phyloP scores from a whole-genome alignment of 2,888 invertebrate genomes.

The Panzeria rudis region DNA sequence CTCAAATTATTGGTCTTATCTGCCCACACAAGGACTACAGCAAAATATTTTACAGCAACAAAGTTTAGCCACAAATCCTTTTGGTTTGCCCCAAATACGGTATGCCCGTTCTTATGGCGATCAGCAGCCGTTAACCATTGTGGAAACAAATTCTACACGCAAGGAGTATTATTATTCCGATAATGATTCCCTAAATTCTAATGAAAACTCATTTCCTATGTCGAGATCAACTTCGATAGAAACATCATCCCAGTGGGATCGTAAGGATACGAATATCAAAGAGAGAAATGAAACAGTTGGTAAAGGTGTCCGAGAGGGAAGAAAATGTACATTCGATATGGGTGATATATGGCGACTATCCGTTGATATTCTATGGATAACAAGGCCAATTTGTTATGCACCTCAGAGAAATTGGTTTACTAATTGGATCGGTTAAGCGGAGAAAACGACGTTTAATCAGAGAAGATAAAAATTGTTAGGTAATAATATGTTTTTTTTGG shows the following conservation, averaged over 20 bases:
- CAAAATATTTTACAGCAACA: slow-evolving; percentile 44
- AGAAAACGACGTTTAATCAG: too few relatives aligned
- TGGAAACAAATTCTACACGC: slow-evolving; percentile 81
- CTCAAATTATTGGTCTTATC: slow-evolving; percentile 24
- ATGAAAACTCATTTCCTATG: slow-evolving; percentile 23
- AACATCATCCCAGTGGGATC: slow-evolving; percentile 46
- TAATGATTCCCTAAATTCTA: slow-evolving; percentile 73
- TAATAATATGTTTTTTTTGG: too few relatives aligned
- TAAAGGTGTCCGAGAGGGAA: slow-evolving; percentile 68
- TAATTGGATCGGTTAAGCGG: slow-evolving; percentile 77
- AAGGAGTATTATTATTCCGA: slow-evolving; percentile 80
- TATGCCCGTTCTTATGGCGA: slow-evolving; percentile 60
- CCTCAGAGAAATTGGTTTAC: slow-evolving; percentile 80
- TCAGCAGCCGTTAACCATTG: slow-evolving; percentile 76
- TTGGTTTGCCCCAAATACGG: slow-evolving; percentile 45
- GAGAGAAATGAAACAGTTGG: slow-evolving; percentile 5
- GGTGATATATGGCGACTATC: slow-evolving; percentile 79
- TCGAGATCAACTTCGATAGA: slow-evolving; percentile 39
- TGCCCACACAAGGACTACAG: slow-evolving; percentile 1
- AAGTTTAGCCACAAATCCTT: slow-evolving; percentile 18
- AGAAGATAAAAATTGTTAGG: too few relatives aligned
- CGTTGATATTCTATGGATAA: slow-evolving; percentile 80
- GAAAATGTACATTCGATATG: slow-evolving; percentile 79
- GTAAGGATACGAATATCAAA: slow-evolving; percentile 36
- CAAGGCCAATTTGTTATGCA: slow-evolving; percentile 80